phyloP scores from a whole-genome alignment of 2,888 invertebrate species.

The Phragmatobia fuliginosa region DNA sequence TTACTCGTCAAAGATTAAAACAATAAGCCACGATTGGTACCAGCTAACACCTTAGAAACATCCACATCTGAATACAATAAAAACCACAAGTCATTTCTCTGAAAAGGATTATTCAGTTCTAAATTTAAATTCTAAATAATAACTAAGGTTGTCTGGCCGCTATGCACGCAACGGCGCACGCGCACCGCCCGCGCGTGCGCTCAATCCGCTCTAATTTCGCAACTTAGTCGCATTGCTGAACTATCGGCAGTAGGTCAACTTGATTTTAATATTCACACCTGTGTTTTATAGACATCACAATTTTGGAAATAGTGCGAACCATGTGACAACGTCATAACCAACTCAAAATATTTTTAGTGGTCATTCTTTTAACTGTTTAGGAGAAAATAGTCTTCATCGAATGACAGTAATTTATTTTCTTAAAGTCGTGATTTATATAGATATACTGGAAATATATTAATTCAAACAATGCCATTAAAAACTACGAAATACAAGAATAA shows the following conservation, averaged over 20 bases:
- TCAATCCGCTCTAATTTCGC: constrained; percentile 81
- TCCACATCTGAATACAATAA: constrained; percentile 26
- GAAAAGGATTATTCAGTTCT: constrained; percentile 49
- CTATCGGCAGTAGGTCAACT: constrained; percentile 47
- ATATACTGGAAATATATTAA: neutral
- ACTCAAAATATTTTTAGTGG: neutral
- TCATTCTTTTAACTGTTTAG: neutral
- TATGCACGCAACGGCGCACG: constrained; percentile 57
- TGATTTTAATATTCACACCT: constrained; percentile 33
- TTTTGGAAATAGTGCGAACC: neutral
- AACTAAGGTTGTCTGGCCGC: constrained; percentile 45
- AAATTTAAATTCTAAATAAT: constrained; percentile 54
- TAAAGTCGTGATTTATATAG: neutral
- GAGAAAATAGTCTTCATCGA: neutral
- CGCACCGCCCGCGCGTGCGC: constrained; percentile 60
- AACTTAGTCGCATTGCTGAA: constrained; percentile 54
- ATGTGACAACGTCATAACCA: neutral
- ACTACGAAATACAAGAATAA: neutral
- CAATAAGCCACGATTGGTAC: neutral
- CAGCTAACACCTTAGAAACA: neutral
- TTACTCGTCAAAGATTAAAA: neutral
- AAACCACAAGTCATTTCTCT: constrained; percentile 25
- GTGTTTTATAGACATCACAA: constrained; percentile 1
- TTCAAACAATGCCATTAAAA: neutral
- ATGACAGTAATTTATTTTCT: neutral